Evolutionary conservation across 2,797 vertebrate species (phyloP).

Genomic region (Sitta carolinensis): DNA sequence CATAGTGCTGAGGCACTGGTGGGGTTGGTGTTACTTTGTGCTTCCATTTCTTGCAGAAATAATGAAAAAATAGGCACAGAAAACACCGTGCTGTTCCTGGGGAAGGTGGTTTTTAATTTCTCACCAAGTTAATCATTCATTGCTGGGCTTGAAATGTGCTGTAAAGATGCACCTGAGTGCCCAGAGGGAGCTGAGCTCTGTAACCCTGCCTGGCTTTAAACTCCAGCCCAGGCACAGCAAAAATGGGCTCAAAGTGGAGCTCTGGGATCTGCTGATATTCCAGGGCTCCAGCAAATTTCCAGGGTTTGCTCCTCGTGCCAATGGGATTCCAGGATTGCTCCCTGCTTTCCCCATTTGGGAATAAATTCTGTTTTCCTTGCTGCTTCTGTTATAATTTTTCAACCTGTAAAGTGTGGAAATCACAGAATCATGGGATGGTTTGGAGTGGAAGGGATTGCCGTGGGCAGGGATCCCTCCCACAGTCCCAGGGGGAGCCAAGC

Average conservation of each 20-base stretch:
- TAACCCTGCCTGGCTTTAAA: background rate
- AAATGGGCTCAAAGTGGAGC: background rate
- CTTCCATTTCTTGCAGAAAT: background rate
- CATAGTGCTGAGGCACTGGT: accelerated
- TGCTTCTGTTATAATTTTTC: background rate
- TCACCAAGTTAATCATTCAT: background rate
- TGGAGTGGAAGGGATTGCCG: background rate
- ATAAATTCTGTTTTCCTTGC: background rate
- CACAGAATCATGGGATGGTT: background rate
- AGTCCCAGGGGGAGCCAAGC: background rate
- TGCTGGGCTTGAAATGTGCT: background rate
- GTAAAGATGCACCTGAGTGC: background rate
- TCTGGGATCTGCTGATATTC: background rate
- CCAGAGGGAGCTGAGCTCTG: background rate
- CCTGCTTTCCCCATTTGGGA: background rate
- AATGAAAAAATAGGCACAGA: background rate
- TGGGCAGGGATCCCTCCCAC: background rate
- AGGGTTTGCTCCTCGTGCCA: background rate
- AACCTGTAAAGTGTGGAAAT: background rate
- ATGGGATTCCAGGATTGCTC: background rate
- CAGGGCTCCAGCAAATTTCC: background rate
- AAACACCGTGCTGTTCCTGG: background rate
- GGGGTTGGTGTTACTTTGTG: background rate
- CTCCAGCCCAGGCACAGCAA: background rate
- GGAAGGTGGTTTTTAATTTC: background rate